A percentile compares a stretch with the other conserved stretches of the same genome.
Conservation (phyloP, 2,888 invertebrate genomes). For the Micoletzkya japonica region DNA sequence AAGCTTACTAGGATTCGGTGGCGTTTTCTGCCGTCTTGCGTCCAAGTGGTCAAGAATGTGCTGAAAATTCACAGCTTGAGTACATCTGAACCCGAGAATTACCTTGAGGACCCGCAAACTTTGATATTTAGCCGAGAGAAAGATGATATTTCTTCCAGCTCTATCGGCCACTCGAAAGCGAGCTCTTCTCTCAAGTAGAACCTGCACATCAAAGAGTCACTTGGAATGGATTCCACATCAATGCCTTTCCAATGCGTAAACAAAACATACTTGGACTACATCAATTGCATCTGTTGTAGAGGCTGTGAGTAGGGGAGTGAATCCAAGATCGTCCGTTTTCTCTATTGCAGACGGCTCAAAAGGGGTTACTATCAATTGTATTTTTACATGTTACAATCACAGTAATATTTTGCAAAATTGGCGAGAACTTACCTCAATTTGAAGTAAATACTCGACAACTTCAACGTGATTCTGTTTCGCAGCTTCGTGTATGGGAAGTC, state of each 20-base stretch:
- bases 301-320: conserved; percentile 29
- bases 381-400: too few species aligned
- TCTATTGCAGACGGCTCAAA: neutral
- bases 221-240: too few species aligned
- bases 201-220: neutral
- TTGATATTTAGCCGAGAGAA: conserved; percentile 45
- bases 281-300: conserved; percentile 10
- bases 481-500: conserved; percentile 42
- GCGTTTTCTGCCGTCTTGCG: too few species aligned
- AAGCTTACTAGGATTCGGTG: neutral
- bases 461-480: conserved; percentile 38
- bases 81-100: neutral
- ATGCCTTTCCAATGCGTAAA: neutral
- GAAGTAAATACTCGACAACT: conserved; percentile 36
- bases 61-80: too few species aligned
- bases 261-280: conserved; percentile 11
- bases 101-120: conserved; percentile 18
- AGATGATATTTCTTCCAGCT: conserved; percentile 38
- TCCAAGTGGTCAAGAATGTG: conserved; percentile 16
- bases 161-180: conserved; percentile 34
- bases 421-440: conserved; percentile 26
- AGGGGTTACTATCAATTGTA: too few species aligned
- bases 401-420: neutral
- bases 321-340: conserved; percentile 11
- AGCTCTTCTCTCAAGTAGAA: conserved; percentile 33